Base-by-base conservation (phyloP, 2,113 vertebrate genomes). In the Oryzias melastigma region DNA sequence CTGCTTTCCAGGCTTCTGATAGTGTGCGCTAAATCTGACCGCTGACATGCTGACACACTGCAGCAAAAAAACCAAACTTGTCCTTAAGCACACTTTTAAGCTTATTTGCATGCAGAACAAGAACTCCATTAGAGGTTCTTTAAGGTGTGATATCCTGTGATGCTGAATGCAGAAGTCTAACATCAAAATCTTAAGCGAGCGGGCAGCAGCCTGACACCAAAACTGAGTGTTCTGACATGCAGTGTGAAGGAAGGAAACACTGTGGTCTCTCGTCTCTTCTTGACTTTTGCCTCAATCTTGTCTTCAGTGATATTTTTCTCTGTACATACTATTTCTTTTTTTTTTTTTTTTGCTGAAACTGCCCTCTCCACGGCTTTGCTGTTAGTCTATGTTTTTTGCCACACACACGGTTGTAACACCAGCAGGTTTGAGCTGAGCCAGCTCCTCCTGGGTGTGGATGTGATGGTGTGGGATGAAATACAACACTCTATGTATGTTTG, bases 71-170 rank as follows among this genome's bases (percentile, higher is more conserved):
- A 58, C 19, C n/a, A 14, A 7, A 13, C 24, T 47, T 15, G 1
- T 45, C 13, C 24, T 25, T 40, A 5, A 17, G 6, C 14, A 5
- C 4, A 35, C 15, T 56, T 18, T 45, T 50, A 4, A 24, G 24
- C 14, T 5, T 42, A 15, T 48, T 20, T 52, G 44, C 52, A 25
- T 40, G 62, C 16, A 64, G 44, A 54, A 24, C 7, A 47, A 15
- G 42, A 69, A 14, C 43, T 18, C 52, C 58, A 58, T 72, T 65
- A 70, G 73, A 56, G 73, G 65, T 55, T 70, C 70, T 72, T 82
- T 85, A 66, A 66, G 80, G 24, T 12, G 48, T 71, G 77, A 84
- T 82, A 80, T 85, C 79, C 77, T 84, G 68, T 53, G 3, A 16
- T n/a, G 22, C 55, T 52, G 59, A 55, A 50, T 8, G 29, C 48